Evolutionary conservation across 2,113 vertebrate genomes (phyloP), one percentile per base, ranked within the genome.

Genomic region (Scalopus aquaticus): DNA sequence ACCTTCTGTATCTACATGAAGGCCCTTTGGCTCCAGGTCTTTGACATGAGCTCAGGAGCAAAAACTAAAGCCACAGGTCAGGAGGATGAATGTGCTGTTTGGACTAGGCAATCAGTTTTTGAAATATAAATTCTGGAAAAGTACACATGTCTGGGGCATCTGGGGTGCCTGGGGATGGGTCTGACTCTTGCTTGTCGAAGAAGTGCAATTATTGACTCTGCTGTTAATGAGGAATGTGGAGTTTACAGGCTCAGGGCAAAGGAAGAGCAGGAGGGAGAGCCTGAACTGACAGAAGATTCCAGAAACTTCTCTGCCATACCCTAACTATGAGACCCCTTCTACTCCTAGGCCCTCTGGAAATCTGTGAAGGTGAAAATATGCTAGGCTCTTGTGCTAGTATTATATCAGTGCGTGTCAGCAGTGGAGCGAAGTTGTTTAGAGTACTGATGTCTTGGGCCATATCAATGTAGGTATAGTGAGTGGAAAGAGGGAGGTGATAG

Each of bases 181-280:
- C 67, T 97, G 90, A 96, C 91, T 91, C 95, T 54, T 93, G 46
- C 56, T 86, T 95, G 76, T 42, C 4, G 1, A 51, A 85, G 78
- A 97, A 95, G 88, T 91, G 19, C 78, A 97, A 96, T 97, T 97
- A 97, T 93, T 98, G 97, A 96, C 69, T 96, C 95, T 96, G 88
- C 60, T 78, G 30, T 60, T 97, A 97, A 77, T 90, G 89, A 98
- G 91, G 97, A 93, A 83, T 24, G 37, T 93, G 88, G 35, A 87
- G 76, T 95, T 94, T 56, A 16, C 5, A 5, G 84, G 93, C 96
- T 46, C 93, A 76, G 74, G 65, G 86, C 65, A 95, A 82, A 96
- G 69, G 64, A 72, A 90, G 58, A 73, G 67, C 77, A 62, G 73
- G 2, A 9, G 85, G 93, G 73, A 92, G 56, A 67, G 15, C 30